These are phyloP conservation scores for Clepsis dumicolana DNA, from an alignment of 2,888 invertebrate species.

Conservation along the genomic window DNA sequence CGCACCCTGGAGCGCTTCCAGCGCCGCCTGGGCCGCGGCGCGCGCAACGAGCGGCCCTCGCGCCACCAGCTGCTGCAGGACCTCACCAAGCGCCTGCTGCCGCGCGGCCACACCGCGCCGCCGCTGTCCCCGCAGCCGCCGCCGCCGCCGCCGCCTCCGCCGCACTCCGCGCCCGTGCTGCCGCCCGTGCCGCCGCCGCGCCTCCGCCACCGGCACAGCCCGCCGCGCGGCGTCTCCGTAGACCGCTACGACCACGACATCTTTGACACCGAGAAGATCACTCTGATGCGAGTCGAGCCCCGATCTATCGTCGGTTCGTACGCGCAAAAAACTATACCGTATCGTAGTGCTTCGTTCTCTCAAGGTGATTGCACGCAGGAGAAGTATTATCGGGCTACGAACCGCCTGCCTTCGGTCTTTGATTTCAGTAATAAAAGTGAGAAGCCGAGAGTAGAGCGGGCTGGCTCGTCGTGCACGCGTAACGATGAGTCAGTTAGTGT, in stretches of 20 bases:
- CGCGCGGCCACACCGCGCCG: slow-evolving; percentile 71
- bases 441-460: slow-evolving; percentile 57
- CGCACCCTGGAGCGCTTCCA: slow-evolving; percentile 94
- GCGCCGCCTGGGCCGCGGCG: slow-evolving; percentile 89
- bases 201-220: slow-evolving; percentile 82
- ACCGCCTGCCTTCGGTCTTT: slow-evolving; percentile 73
- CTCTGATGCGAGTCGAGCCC: slow-evolving; percentile 86
- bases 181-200: slow-evolving; percentile 86
- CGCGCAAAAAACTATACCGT: slow-evolving; percentile 89
- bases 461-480: slow-evolving; percentile 58
- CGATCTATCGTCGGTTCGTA: slow-evolving; percentile 87
- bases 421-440: slow-evolving; percentile 74
- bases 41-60: slow-evolving; percentile 82
- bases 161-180: slow-evolving; percentile 82
- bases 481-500: slow-evolving; percentile 69
- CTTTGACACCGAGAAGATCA: slow-evolving; percentile 80
- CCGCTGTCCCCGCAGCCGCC: slow-evolving; percentile 61
- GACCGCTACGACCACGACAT: slow-evolving; percentile 71
- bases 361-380: slow-evolving; percentile 92
- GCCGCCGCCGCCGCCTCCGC: slow-evolving; percentile 75
- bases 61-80: slow-evolving; percentile 91
- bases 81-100: slow-evolving; percentile 92
- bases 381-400: slow-evolving; percentile 72
- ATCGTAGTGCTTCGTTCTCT: slow-evolving; percentile 94
- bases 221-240: slow-evolving; percentile 77